Percentiles rank a stretch among this genome's conserved stretches.
phyloP scores from a whole-genome alignment of 2,113 vertebrate genomes.

The Epinephelus cyanopodus region DNA sequence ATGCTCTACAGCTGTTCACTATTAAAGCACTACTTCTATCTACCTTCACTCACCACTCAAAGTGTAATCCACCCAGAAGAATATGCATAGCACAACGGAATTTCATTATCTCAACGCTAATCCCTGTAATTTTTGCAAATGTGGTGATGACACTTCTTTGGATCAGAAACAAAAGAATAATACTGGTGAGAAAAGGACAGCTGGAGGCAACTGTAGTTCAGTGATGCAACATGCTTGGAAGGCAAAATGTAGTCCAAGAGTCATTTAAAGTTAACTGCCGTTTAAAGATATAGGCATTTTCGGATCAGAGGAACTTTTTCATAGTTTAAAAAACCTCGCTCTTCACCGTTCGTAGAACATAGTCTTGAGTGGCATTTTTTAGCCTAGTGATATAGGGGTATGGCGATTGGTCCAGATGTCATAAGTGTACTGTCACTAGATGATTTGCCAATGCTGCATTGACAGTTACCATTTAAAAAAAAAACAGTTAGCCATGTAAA shows the following conservation, averaged over 20 bases:
- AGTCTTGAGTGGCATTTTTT: too few species aligned
- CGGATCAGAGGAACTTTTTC: too few species aligned
- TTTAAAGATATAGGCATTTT: neutral
- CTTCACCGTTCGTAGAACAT: too few species aligned
- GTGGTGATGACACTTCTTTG: slow-evolving; percentile 57
- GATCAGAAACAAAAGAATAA: slow-evolving; percentile 55
- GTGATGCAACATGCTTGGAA: neutral
- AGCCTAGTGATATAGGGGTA: too few species aligned
- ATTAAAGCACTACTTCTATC: slow-evolving; percentile 42
- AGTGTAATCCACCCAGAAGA: slow-evolving; percentile 47
- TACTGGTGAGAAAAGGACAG: slow-evolving; percentile 39
- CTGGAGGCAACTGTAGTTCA: slow-evolving; percentile 28
- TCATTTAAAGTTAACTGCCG: neutral
- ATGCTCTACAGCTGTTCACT: slow-evolving; percentile 44
- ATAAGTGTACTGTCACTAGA: too few species aligned
- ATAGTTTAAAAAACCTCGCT: too few species aligned
- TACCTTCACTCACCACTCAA: slow-evolving; percentile 55
- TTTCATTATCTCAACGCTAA: slow-evolving; percentile 57
- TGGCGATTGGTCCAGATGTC: too few species aligned
- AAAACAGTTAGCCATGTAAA: too few species aligned
- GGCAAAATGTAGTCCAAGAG: slow-evolving; percentile 13
- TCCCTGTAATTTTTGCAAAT: slow-evolving; percentile 63
- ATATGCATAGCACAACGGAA: slow-evolving; percentile 32
- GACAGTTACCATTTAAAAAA: too few species aligned
- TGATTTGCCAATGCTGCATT: too few species aligned